phyloP scores from a whole-genome alignment of 2,113 vertebrate genomes.

The Corythornis madagascariensis region DNA sequence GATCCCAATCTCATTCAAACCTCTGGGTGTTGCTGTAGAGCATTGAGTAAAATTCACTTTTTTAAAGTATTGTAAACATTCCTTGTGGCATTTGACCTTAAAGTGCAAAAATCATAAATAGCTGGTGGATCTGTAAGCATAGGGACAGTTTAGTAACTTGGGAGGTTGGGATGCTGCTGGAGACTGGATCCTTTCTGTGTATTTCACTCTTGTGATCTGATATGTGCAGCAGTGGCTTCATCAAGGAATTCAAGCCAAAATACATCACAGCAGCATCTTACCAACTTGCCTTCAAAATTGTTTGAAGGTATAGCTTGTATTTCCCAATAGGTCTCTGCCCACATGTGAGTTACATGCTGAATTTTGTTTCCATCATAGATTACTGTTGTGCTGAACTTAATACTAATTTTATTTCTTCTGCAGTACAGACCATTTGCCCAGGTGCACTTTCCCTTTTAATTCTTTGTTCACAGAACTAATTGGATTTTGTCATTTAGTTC shows the following conservation, averaged over 20 bases:
- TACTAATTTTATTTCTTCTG: not conserved
- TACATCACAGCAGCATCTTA: not conserved
- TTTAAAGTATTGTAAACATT: not conserved
- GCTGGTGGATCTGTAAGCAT: not conserved
- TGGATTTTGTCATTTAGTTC: not conserved
- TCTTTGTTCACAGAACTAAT: not conserved
- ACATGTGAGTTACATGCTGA: not conserved
- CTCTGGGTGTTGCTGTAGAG: slow-evolving; percentile 39
- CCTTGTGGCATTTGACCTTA: not conserved
- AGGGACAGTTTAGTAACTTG: not conserved
- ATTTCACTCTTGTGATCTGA: not conserved
- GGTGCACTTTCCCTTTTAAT: not conserved
- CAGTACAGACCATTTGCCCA: not conserved
- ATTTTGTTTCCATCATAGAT: not conserved
- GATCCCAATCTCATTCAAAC: not conserved
- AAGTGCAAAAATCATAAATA: not conserved
- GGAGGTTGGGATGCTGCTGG: not conserved
- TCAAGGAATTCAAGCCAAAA: not conserved
- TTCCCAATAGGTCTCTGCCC: not conserved
- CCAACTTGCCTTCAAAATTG: not conserved
- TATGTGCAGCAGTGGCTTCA: not conserved
- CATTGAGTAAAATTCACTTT: not conserved
- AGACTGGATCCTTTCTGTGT: not conserved
- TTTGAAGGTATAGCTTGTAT: not conserved
- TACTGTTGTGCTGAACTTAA: not conserved